phyloP scores from a whole-genome alignment of 2,888 invertebrate genomes.

The Eupithecia tripunctaria region DNA sequence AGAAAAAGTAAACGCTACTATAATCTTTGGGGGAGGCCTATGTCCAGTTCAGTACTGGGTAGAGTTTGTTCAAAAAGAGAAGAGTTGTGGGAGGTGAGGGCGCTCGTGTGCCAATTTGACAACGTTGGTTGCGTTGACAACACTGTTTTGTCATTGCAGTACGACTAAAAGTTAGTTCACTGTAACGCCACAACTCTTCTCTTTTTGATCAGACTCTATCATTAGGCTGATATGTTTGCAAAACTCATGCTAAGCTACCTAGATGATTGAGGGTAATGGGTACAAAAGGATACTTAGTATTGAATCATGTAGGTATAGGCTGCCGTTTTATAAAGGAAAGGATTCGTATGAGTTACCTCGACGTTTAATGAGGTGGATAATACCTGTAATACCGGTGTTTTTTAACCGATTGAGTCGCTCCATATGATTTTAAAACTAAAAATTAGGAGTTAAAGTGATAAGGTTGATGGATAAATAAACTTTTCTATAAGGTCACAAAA shows the following conservation, averaged over 20 bases:
- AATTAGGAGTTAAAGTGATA: background rate
- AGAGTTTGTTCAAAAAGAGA: no score
- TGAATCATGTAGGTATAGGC: conserved; percentile 1
- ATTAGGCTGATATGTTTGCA: background rate
- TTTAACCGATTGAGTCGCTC: background rate
- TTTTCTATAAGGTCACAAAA: background rate
- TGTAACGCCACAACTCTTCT: no score
- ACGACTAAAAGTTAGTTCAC: no score
- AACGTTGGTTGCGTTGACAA: no score
- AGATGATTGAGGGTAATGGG: conserved; percentile 1
- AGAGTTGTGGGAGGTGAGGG: no score
- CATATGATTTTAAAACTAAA: background rate
- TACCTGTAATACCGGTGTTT: no score
- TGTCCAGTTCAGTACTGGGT: background rate
- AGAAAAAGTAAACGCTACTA: background rate
- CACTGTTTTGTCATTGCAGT: no score
- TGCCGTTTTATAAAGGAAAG: background rate
- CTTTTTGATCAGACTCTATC: no score
- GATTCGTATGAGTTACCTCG: background rate
- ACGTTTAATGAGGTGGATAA: background rate
- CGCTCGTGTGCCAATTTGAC: no score
- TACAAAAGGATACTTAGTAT: background rate
- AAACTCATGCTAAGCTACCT: background rate
- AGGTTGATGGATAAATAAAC: background rate
- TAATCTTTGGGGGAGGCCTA: background rate